Percentiles rank a stretch among this genome's conserved stretches.
Evolutionary conservation across 2,888 invertebrate species (phyloP).

Genomic region (Polylopha cassiicola): DNA sequence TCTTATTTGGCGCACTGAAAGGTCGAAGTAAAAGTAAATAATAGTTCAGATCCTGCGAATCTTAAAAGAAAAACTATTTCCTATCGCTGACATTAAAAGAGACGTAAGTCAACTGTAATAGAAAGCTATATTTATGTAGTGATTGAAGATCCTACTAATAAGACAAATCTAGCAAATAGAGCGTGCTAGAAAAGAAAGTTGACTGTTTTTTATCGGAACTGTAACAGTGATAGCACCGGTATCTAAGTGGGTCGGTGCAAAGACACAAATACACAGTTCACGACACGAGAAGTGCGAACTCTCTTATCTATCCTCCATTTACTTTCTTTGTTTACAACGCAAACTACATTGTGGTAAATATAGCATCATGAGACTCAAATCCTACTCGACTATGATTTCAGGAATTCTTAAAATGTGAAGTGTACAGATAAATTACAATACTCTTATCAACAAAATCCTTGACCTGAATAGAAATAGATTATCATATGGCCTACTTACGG

Average conservation of each 20-base stretch:
- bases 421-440: too few relatives aligned
- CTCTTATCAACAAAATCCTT: slow-evolving; percentile 34
- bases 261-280: slow-evolving; percentile 27
- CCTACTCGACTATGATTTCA: too few relatives aligned
- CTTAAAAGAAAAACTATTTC: too few relatives aligned
- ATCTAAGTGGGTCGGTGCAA: slow-evolving; percentile 67
- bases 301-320: slow-evolving; percentile 45
- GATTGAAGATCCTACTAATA: too few relatives aligned
- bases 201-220: slow-evolving; percentile 50
- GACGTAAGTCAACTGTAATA: too few relatives aligned
- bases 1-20: slow-evolving; percentile 14
- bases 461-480: slow-evolving; percentile 40
- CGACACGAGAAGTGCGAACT: slow-evolving; percentile 47
- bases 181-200: slow-evolving; percentile 61
- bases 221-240: slow-evolving; percentile 50
- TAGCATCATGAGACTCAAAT: slow-evolving; percentile 8
- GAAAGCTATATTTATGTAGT: too few relatives aligned
- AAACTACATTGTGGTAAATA: slow-evolving; percentile 1
- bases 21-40: slow-evolving; percentile 17
- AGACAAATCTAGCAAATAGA: slow-evolving; percentile 41
- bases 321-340: slow-evolving; percentile 36
- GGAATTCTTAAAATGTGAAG: too few relatives aligned
- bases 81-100: too few relatives aligned
- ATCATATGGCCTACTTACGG: slow-evolving; percentile 33
- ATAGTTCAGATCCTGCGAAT: too few relatives aligned